Conservation (phyloP, 2,888 invertebrate genomes). For the Ditylenchus weischeri region DNA sequence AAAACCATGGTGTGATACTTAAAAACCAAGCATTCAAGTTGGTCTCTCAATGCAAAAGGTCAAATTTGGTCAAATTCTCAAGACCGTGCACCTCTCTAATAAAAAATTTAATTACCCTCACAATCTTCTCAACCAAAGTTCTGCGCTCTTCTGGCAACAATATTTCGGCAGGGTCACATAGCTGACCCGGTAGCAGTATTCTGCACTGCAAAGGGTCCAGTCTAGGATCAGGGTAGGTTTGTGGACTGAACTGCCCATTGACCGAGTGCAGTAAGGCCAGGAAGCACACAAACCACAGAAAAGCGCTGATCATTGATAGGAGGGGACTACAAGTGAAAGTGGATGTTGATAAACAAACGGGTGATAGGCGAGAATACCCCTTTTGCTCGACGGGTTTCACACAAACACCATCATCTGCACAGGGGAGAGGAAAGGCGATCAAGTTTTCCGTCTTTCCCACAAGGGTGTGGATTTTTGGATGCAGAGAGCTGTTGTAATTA, state of each 20-base stretch:
- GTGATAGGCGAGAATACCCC: too few species aligned
- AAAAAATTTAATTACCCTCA: constrained; percentile 30
- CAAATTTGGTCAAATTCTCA: background rate
- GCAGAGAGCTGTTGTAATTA: too few species aligned
- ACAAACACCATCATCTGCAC: too few species aligned
- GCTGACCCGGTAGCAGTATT: constrained; percentile 36
- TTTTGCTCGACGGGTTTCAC: too few species aligned
- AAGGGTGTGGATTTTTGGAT: too few species aligned
- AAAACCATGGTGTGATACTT: background rate
- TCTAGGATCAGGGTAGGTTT: constrained; percentile 17
- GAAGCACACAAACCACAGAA: too few species aligned
- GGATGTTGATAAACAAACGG: too few species aligned
- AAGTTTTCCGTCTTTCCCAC: too few species aligned
- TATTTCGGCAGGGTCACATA: constrained; percentile 57
- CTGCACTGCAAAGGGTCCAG: constrained; percentile 26
- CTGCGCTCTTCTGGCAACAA: constrained; percentile 51
- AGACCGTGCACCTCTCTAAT: background rate
- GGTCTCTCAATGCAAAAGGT: too few species aligned
- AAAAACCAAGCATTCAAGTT: background rate
- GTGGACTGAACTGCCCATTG: constrained; percentile 9
- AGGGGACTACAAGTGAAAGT: too few species aligned
- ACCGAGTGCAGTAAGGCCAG: background rate
- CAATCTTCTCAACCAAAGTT: constrained; percentile 47
- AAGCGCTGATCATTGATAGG: too few species aligned
- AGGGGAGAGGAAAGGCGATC: too few species aligned